Percentiles rank a stretch among this genome's conserved stretches.
phyloP scores from a whole-genome alignment of 2,113 vertebrate genomes.

The Caracal caracal region DNA sequence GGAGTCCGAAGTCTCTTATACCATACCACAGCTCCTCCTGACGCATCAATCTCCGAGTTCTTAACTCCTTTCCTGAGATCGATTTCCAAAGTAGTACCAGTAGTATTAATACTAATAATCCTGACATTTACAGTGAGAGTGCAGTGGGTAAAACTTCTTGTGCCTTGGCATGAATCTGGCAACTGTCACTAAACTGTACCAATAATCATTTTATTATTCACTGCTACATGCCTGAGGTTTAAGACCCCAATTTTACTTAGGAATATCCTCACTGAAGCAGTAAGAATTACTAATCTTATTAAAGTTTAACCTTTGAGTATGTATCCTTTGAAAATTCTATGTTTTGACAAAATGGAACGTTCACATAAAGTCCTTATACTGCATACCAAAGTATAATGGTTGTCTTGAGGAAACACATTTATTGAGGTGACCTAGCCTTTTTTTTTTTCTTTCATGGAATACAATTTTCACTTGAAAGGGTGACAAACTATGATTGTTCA shows the following conservation, averaged over 20 bases:
- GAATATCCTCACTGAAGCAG: background rate
- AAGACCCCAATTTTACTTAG: background rate
- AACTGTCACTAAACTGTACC: background rate
- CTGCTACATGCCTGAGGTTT: background rate
- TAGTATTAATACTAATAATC: background rate
- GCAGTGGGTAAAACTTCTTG: background rate
- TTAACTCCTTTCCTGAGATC: background rate
- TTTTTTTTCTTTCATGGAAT: background rate
- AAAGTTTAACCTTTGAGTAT: background rate
- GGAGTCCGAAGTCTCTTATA: background rate
- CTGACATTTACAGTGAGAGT: background rate
- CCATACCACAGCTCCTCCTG: background rate
- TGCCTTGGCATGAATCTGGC: background rate
- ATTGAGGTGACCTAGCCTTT: background rate
- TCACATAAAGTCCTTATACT: background rate
- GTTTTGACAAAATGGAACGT: background rate
- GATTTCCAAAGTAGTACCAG: background rate
- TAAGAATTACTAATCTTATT: background rate
- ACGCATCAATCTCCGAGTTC: background rate
- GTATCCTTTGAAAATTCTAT: background rate
- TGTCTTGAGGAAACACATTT: background rate
- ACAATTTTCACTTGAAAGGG: background rate
- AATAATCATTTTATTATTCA: background rate
- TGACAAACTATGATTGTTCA: background rate
- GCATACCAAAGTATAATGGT: accelerated